These are phyloP conservation scores for Babylonia areolata DNA, from an alignment of 1,140 invertebrate genomes.

Conservation along the genomic window DNA sequence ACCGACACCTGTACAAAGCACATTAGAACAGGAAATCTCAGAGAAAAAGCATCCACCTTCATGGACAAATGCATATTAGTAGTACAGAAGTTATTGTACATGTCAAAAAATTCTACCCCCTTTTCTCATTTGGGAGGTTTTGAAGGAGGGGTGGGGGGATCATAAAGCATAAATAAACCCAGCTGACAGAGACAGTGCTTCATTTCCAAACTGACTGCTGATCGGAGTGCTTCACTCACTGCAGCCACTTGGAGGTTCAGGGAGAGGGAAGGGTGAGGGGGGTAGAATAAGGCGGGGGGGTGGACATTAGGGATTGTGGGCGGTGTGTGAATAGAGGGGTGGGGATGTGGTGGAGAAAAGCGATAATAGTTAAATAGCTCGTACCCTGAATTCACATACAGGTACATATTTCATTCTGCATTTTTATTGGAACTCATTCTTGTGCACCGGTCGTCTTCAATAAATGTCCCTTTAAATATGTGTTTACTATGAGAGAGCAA, in stretches of 20 bases:
- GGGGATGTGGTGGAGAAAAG: background rate
- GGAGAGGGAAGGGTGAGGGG: background rate
- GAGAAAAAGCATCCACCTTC: background rate
- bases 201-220: too few relatives aligned
- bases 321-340: too few relatives aligned
- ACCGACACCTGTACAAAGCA: conserved; percentile 20
- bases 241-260: too few relatives aligned
- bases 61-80: conserved; percentile 16
- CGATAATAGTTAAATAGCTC: background rate
- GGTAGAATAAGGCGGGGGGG: background rate
- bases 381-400: too few relatives aligned
- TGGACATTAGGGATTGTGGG: too few relatives aligned
- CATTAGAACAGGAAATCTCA: conserved; percentile 24
- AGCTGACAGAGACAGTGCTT: background rate
- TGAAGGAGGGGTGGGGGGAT: background rate
- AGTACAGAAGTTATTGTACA: background rate
- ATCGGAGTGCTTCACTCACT: too few relatives aligned
- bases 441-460: too few relatives aligned
- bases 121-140: background rate
- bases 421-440: too few relatives aligned
- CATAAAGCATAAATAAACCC: background rate
- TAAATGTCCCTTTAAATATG: too few relatives aligned
- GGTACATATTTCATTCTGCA: too few relatives aligned
- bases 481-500: conserved; percentile 23
- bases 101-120: background rate